Percentiles rank a stretch among this genome's conserved stretches.
Evolutionary conservation across 2,113 vertebrate species (phyloP).

Genomic region (Puffinus mauretanicus): DNA sequence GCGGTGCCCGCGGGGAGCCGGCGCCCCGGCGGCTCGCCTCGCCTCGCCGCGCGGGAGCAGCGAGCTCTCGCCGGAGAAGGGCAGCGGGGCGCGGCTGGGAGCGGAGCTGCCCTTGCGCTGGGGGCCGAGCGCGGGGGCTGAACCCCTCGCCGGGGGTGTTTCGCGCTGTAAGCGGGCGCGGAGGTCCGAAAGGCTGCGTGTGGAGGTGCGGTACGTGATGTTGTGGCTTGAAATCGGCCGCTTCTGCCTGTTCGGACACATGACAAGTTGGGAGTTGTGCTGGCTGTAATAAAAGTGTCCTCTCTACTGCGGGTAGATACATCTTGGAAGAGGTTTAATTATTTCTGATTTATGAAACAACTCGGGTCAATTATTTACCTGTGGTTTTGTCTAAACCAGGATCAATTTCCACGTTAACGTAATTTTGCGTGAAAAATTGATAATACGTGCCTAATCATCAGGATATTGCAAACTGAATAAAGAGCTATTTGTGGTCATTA

Average conservation of each 20-base stretch:
- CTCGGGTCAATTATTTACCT: neutral
- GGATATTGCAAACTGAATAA: neutral
- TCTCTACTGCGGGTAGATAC: neutral
- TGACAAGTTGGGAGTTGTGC: neutral
- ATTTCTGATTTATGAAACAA: neutral
- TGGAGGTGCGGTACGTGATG: rapidly evolving
- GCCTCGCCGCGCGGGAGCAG: no score
- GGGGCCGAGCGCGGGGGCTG: no score
- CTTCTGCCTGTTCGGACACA: neutral
- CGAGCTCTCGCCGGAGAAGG: no score
- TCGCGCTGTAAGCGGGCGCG: neutral
- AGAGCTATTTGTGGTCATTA: neutral
- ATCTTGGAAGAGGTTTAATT: neutral
- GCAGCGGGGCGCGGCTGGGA: no score
- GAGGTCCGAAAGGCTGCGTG: neutral
- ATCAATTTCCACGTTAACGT: neutral
- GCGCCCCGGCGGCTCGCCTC: no score
- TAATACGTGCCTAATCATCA: neutral
- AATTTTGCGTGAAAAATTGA: neutral
- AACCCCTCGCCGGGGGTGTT: no score
- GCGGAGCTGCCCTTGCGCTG: no score
- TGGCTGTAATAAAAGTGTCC: neutral
- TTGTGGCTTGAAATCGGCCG: neutral
- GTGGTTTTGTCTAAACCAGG: neutral
- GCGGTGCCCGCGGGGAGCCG: no score